Conservation (phyloP, 1,140 invertebrate species). For the Papilio machaon region DNA sequence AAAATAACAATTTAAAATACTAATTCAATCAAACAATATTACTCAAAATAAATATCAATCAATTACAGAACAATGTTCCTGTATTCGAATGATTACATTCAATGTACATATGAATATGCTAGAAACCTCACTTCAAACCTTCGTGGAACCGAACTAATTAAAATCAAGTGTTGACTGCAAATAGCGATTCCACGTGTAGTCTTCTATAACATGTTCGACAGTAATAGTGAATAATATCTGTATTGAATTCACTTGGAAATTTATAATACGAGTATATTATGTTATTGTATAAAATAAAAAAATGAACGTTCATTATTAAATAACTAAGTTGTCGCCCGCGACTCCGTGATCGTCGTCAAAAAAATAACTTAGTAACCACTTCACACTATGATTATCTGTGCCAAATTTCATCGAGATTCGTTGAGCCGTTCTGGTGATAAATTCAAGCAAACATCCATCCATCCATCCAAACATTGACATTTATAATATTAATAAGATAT, state of each 20-base stretch:
- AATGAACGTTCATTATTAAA: background rate
- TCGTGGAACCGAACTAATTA: slow-evolving; percentile 10
- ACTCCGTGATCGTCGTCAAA: too few species aligned
- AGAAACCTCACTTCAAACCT: slow-evolving; percentile 19
- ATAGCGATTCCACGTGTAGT: background rate
- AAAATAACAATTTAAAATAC: background rate
- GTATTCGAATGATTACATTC: background rate
- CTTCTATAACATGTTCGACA: background rate
- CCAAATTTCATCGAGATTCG: too few species aligned
- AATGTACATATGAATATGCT: background rate
- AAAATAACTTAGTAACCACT: too few species aligned
- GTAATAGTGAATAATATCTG: slow-evolving; percentile 9
- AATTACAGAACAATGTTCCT: background rate
- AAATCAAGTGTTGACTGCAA: slow-evolving; percentile 18
- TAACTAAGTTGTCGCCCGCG: too few species aligned
- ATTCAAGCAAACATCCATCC: too few species aligned
- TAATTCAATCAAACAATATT: background rate
- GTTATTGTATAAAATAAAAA: background rate
- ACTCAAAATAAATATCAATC: background rate
- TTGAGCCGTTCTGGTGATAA: too few species aligned
- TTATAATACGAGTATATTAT: background rate
- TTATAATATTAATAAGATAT: too few species aligned
- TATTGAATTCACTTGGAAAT: background rate
- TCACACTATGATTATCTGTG: too few species aligned
- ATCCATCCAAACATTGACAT: too few species aligned